These are phyloP conservation scores for Ischnura elegans DNA, from an alignment of 2,888 invertebrate genomes.

Conservation along the genomic window DNA sequence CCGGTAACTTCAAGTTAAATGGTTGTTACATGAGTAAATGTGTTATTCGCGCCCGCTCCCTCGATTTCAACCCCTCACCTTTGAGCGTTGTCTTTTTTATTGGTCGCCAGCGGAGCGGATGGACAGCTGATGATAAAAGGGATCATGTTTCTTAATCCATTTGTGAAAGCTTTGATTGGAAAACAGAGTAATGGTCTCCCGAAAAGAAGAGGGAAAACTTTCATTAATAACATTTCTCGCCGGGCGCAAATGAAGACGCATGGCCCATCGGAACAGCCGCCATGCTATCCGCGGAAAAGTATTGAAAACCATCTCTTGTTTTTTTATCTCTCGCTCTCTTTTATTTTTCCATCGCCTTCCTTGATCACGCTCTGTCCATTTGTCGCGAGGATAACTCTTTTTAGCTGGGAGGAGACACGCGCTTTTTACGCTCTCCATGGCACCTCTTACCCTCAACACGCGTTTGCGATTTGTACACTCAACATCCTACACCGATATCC, in stretches of 20 bases:
- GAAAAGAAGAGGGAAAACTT: slow-evolving; percentile 19
- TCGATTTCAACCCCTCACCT: neutral
- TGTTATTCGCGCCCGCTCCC: neutral
- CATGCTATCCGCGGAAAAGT: slow-evolving; percentile 60
- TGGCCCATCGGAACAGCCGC: neutral
- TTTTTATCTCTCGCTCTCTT: neutral
- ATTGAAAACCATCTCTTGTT: slow-evolving; percentile 50
- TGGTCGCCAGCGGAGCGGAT: neutral
- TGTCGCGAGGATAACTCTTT: slow-evolving; percentile 42
- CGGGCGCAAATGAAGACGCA: slow-evolving; percentile 54
- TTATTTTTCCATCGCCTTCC: slow-evolving; percentile 62
- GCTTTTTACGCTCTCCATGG: neutral
- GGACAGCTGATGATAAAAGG: slow-evolving; percentile 53
- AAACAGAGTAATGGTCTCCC: slow-evolving; percentile 34
- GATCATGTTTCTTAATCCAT: slow-evolving; percentile 64
- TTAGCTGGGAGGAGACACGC: neutral
- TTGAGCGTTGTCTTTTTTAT: neutral
- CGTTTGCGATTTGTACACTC: slow-evolving; percentile 65
- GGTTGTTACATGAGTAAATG: slow-evolving; percentile 19
- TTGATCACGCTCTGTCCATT: slow-evolving; percentile 57
- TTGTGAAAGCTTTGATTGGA: slow-evolving; percentile 62
- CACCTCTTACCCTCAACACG: slow-evolving; percentile 43
- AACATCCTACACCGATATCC: neutral
- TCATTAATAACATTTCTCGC: slow-evolving; percentile 60
- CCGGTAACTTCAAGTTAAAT: slow-evolving; percentile 35